Percentiles rank a stretch among this genome's conserved stretches.
These are phyloP conservation scores for Crocodylus rhombifer DNA, from an alignment of 2,797 vertebrate genomes.

Conservation along the genomic window DNA sequence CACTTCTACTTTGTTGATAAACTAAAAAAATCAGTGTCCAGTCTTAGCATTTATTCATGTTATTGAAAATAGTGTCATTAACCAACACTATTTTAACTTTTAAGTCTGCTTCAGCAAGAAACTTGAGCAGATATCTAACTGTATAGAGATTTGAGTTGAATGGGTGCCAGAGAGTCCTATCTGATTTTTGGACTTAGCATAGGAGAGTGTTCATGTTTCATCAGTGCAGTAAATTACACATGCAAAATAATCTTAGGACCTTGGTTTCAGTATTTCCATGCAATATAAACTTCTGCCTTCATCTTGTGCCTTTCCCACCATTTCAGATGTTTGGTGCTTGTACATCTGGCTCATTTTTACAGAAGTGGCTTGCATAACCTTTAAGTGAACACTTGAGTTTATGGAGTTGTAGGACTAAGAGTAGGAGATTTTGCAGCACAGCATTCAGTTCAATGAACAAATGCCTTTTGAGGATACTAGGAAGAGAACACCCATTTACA, in stretches of 20 bases:
- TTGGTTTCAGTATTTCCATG: background rate
- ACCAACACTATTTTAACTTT: background rate
- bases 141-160: background rate
- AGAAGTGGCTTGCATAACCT: background rate
- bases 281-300: background rate
- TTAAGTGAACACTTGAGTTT: background rate
- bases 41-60: background rate
- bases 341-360: background rate
- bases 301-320: background rate
- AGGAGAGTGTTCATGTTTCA: background rate
- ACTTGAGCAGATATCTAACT: background rate
- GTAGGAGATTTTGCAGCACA: background rate
- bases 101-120: background rate
- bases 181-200: background rate
- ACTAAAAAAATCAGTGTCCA: background rate
- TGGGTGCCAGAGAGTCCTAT: background rate
- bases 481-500: background rate
- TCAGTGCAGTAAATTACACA: background rate
- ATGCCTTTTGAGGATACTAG: background rate
- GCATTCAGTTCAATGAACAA: background rate
- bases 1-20: background rate
- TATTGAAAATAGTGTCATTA: background rate
- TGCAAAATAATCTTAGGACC: background rate
- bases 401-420: background rate
- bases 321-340: background rate